Conservation (phyloP, 2,797 vertebrate genomes). For the Cirrhinus molitorella region DNA sequence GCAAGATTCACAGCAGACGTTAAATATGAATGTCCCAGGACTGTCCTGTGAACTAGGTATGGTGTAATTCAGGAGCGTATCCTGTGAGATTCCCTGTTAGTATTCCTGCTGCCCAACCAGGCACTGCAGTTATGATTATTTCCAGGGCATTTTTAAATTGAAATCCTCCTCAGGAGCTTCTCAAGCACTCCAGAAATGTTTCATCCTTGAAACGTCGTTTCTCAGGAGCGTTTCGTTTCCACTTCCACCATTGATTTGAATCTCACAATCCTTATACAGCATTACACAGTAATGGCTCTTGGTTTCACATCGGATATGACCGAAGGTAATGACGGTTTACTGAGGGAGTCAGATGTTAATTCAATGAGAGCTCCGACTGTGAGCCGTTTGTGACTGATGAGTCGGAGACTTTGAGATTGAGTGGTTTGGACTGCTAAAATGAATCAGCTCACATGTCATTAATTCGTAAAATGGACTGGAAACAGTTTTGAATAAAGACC, state of each 20-base stretch:
- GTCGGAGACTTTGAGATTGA: not conserved
- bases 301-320: not conserved
- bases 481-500: not conserved
- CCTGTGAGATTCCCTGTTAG: not conserved
- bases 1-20: not conserved
- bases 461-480: not conserved
- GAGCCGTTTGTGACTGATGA: slow-evolving; percentile 3
- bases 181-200: not conserved
- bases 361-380: not conserved
- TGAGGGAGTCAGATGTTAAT: not conserved
- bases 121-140: not conserved
- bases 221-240: not conserved
- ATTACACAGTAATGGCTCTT: not conserved
- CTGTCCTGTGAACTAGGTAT: not conserved
- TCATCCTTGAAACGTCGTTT: not conserved
- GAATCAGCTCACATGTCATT: not conserved
- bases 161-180: not conserved
- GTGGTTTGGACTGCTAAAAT: not conserved
- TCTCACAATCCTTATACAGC: not conserved
- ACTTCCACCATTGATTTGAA: not conserved
- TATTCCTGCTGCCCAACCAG: not conserved
- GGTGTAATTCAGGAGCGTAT: not conserved
- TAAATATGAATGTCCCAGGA: slow-evolving; percentile 11
- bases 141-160: not conserved
- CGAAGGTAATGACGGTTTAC: not conserved